Evolutionary conservation across 2,797 vertebrate species (phyloP).

Genomic region (Thripadectes ignobilis): DNA sequence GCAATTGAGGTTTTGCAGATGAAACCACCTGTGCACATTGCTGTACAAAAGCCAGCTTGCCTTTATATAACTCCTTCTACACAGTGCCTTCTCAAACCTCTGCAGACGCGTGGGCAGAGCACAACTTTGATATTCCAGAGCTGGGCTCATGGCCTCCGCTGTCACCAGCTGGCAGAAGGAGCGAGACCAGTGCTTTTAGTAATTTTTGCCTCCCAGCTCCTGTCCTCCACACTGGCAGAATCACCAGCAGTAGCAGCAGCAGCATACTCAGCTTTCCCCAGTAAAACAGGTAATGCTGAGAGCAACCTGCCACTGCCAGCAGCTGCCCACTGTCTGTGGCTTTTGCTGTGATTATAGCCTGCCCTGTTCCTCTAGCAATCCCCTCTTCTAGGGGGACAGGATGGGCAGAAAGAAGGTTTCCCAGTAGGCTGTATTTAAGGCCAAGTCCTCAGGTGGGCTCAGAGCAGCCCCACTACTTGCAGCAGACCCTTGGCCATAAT

Average conservation of each 20-base stretch:
- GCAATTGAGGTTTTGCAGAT: neutral
- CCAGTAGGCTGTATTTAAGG: neutral
- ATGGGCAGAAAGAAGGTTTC: neutral
- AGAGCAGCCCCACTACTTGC: neutral
- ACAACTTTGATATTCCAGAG: neutral
- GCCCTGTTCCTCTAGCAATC: neutral
- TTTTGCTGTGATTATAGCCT: neutral
- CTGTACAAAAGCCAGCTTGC: neutral
- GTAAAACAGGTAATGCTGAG: neutral
- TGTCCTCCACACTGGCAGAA: neutral
- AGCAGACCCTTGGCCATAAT: fast-evolving
- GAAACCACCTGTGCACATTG: neutral
- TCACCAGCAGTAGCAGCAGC: neutral
- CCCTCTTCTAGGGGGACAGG: neutral
- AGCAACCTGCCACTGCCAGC: neutral
- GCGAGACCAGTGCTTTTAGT: fast-evolving
- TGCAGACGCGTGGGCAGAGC: neutral
- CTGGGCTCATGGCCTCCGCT: fast-evolving
- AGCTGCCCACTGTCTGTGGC: neutral
- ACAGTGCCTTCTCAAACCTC: neutral
- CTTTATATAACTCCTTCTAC: neutral
- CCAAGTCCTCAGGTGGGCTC: neutral
- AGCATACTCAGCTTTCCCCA: neutral
- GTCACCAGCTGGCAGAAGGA: neutral
- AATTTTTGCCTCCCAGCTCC: neutral